Evolutionary conservation across 1,140 invertebrate genomes (phyloP).

Genomic region (Arctopsyche grandis): DNA sequence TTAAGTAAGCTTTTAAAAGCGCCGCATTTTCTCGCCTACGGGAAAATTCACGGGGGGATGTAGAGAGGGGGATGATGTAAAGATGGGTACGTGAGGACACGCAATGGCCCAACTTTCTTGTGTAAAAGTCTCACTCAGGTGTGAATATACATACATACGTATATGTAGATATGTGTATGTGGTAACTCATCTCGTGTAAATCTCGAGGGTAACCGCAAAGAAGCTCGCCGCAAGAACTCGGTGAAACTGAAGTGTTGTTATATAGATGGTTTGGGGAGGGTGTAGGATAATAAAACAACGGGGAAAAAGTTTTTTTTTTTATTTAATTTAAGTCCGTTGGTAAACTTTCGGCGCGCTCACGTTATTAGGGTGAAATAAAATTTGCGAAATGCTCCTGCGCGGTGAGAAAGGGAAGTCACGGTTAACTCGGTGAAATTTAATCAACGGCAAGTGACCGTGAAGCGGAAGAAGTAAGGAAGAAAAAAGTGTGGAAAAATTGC

Average conservation of each 20-base stretch:
- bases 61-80: neutral
- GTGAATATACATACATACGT: neutral
- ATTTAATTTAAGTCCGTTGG: slow-evolving; percentile 50
- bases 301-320: slow-evolving; percentile 47
- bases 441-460: slow-evolving; percentile 34
- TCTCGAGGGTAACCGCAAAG: slow-evolving; percentile 15
- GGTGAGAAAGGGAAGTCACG: neutral
- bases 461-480: slow-evolving; percentile 7
- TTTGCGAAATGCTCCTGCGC: slow-evolving; percentile 39
- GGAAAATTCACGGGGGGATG: neutral
- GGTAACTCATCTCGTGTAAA: neutral
- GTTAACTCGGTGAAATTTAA: slow-evolving; percentile 39
- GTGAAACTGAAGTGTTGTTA: neutral
- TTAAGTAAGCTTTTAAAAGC: slow-evolving; percentile 43
- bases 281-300: slow-evolving; percentile 44
- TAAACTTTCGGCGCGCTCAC: slow-evolving; percentile 7
- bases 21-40: slow-evolving; percentile 25
- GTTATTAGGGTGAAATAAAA: slow-evolving; percentile 46
- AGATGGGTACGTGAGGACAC: slow-evolving; percentile 20
- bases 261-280: slow-evolving; percentile 26
- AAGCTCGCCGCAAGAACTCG: neutral
- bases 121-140: neutral
- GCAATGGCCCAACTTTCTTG: neutral
- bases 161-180: neutral
- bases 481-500: neutral